Evolutionary conservation across 2,888 invertebrate genomes (phyloP).

Genomic region (Carterocephalus palaemon): DNA sequence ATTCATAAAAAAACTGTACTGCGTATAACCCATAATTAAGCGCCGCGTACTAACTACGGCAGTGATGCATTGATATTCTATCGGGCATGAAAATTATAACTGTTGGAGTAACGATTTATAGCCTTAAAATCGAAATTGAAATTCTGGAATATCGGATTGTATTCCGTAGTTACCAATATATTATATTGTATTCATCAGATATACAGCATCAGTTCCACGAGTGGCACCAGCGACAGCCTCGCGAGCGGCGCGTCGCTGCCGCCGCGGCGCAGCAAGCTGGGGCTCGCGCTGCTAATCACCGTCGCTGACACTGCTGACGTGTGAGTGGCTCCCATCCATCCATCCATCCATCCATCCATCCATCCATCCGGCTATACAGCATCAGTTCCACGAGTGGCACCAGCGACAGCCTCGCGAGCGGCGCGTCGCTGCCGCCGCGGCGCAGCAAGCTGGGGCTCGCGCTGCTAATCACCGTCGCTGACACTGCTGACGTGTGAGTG

Average conservation of each 20-base stretch:
- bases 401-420: constrained; percentile 57
- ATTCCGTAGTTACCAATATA: no score
- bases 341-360: no score
- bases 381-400: constrained; percentile 64
- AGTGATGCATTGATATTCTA: no score
- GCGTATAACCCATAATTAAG: no score
- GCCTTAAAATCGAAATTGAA: no score
- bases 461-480: constrained; percentile 62
- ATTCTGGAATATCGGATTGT: no score
- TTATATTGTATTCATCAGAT: constrained; percentile 42
- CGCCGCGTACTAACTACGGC: no score
- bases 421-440: constrained; percentile 41
- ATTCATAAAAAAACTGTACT: no score
- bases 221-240: constrained; percentile 62
- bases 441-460: constrained; percentile 66
- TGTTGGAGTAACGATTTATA: no score
- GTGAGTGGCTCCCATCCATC: no score
- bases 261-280: constrained; percentile 57
- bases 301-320: constrained; percentile 59
- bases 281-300: constrained; percentile 63
- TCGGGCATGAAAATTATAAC: no score
- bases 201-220: constrained; percentile 61
- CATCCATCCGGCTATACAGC: constrained; percentile 66
- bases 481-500: constrained; percentile 62
- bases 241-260: constrained; percentile 46